These are phyloP conservation scores for Tenebrosternarchus preto DNA, from an alignment of 2,113 vertebrate genomes.

Conservation along the genomic window DNA sequence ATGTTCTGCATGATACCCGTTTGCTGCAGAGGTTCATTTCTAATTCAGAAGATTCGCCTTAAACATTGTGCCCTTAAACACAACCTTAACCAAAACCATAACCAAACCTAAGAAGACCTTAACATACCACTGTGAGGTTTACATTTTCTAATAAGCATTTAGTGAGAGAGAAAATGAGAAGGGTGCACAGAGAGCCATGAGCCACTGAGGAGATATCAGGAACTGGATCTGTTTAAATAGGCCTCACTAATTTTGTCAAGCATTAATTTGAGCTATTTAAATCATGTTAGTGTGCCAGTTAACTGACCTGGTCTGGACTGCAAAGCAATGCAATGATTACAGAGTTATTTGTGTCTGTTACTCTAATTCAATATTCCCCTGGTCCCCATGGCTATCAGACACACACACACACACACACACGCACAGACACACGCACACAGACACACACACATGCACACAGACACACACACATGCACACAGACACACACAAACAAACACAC, in stretches of 20 bases:
- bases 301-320: conserved; percentile 55
- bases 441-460: background rate
- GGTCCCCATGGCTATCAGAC: conserved; percentile 24
- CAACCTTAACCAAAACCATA: no score
- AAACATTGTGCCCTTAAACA: no score
- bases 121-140: no score
- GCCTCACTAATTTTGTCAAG: conserved; percentile 52
- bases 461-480: conserved; percentile 2
- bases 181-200: conserved; percentile 2
- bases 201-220: conserved; percentile 23
- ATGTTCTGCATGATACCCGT: no score
- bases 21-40: no score
- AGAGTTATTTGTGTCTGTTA: conserved; percentile 57
- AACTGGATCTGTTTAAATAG: conserved; percentile 48
- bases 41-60: no score
- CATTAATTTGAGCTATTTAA: conserved; percentile 57
- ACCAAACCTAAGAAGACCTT: no score
- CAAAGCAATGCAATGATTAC: conserved; percentile 32
- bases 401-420: conserved; percentile 14
- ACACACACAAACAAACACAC: conserved; percentile 1
- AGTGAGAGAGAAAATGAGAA: background rate
- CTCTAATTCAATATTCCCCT: conserved; percentile 36
- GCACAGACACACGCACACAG: background rate
- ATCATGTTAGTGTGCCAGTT: conserved; percentile 54
- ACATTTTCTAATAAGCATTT: no score